Conservation (phyloP, 1,140 invertebrate genomes). For the Magallana ariakensis region DNA sequence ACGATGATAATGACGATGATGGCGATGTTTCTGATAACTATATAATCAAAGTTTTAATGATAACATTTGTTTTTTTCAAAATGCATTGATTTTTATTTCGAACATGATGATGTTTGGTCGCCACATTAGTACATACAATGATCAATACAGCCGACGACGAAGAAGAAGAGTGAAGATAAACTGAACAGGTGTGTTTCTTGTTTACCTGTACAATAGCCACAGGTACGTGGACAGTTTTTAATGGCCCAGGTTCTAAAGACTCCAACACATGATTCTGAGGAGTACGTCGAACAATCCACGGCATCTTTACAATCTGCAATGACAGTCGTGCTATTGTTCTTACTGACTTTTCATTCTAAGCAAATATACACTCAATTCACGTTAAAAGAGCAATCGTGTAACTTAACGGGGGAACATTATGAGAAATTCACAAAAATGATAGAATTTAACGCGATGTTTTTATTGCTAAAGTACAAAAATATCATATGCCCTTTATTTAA, state of each 20-base stretch:
- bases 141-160: background rate
- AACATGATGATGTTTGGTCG: too few relatives aligned
- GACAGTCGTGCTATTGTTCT: background rate
- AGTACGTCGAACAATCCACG: background rate
- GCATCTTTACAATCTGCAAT: slow-evolving; percentile 37
- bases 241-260: slow-evolving; percentile 37
- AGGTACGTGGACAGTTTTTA: slow-evolving; percentile 21
- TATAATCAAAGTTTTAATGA: background rate
- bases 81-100: background rate
- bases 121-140: background rate
- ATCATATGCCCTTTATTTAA: too few relatives aligned
- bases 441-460: too few relatives aligned
- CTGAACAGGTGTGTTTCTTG: background rate
- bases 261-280: slow-evolving; percentile 26
- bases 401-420: too few relatives aligned
- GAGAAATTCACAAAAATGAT: too few relatives aligned
- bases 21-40: background rate
- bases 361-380: too few relatives aligned
- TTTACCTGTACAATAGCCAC: slow-evolving; percentile 43
- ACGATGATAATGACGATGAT: background rate
- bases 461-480: too few relatives aligned
- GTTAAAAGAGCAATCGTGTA: too few relatives aligned
- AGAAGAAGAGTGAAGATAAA: too few relatives aligned
- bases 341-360: too few relatives aligned
- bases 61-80: background rate